Base-by-base conservation (phyloP, 2,888 invertebrate species). In the Salticus scenicus region DNA sequence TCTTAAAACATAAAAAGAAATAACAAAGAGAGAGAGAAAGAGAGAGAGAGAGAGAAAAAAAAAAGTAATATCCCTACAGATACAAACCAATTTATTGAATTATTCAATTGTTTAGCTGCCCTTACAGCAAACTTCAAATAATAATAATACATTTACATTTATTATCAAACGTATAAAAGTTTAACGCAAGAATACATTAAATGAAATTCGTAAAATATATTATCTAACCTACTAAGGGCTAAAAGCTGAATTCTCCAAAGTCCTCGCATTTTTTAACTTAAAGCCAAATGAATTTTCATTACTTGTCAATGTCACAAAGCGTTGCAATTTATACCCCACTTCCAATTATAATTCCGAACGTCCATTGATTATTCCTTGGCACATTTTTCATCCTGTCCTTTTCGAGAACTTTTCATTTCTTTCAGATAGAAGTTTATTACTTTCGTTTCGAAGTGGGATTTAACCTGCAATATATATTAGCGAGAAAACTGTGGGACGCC, bases 361-460 rank as follows among this genome's bases (percentile, higher is more conserved):
- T 31, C 73, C 81, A 72, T 72, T 72, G 74, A 81, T 81, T 74
- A 67, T 63, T 30, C 33, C 10, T 70, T 41, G 41, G 28, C 70
- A 70, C 81, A 74, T 81, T 81, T 74, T 41, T 81, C 81, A 74
- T 57, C 69, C 57, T 51, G 31, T 66, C 31, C 24, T 20, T 66
- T 64, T 47, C 73, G 31, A 31, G 37, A n/a, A 33, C 5, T 67
- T 47, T 80, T 80, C 64, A 66, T 73, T 73, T 73, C 73, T 20
- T 51, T 64, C 42, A 28, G 42, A 64, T 67, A 33, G 51, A 64
- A 66, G 33, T 41, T 80, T 73, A 80, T 80, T 74, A 81, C 81
- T 74, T 74, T 28, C 51, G 74, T 69, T 74, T 74, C 79, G 81
- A 69, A 57, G 74, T 57, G 81, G 74, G 74, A 81, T 67, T 81